Evolutionary conservation across 2,113 vertebrate species (phyloP).

Genomic region (Lasiurus borealis): DNA sequence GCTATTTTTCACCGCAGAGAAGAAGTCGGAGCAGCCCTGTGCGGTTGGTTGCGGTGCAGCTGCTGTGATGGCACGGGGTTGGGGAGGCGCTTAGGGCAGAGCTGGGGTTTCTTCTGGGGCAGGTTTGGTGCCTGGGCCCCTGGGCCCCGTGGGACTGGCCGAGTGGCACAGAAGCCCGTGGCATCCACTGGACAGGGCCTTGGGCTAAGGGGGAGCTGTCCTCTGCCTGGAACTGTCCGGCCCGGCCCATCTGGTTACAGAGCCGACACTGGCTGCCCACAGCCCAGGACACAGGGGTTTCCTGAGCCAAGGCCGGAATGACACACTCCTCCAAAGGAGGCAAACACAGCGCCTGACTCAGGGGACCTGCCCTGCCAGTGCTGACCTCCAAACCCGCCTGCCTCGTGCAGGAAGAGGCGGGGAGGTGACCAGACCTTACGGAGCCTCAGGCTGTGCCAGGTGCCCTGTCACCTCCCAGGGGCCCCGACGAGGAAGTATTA

Average conservation of each 20-base stretch:
- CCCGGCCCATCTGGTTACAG: fast-evolving
- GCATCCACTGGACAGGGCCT: background rate
- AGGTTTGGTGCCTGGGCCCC: no score
- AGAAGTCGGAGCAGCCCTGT: background rate
- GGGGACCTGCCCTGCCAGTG: background rate
- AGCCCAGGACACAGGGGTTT: background rate
- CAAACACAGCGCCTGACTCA: background rate
- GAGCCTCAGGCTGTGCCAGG: background rate
- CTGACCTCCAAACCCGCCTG: background rate
- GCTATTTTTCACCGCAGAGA: slow-evolving; percentile 23
- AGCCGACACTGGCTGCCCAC: background rate
- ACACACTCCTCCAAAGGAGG: background rate
- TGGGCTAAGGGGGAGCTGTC: background rate
- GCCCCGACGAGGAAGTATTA: background rate
- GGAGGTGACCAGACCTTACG: background rate
- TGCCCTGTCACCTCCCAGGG: background rate
- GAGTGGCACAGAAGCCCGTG: fast-evolving
- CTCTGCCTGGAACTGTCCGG: background rate
- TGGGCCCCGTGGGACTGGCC: background rate
- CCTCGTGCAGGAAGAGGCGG: background rate
- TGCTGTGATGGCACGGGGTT: background rate
- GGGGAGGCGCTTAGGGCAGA: no score
- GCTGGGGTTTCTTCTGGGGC: background rate
- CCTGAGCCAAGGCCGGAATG: background rate
- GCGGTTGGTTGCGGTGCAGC: background rate